Conservation (phyloP, 1,140 invertebrate genomes). For the Sarcophaga peregrina region DNA sequence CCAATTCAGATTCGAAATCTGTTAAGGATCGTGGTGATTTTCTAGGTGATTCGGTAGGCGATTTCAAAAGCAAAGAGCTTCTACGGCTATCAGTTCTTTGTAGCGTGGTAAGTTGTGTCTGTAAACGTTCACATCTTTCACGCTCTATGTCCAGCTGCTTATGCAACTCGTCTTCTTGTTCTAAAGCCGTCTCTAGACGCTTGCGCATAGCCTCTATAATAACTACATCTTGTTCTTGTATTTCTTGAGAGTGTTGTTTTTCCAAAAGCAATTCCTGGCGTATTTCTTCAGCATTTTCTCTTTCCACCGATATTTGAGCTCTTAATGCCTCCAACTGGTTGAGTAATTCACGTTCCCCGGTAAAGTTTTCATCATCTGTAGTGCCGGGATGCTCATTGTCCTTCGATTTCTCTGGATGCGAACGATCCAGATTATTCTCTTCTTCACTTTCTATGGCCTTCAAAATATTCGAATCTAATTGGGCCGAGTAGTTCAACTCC, state of each 20-base stretch:
- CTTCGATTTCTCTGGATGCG: conserved; percentile 64
- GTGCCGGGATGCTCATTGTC: conserved; percentile 60
- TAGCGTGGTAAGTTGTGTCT: conserved; percentile 58
- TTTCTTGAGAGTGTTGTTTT: conserved; percentile 67
- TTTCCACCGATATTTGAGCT: conserved; percentile 66
- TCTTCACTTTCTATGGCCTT: conserved; percentile 69
- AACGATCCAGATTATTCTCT: conserved; percentile 68
- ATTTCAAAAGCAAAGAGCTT: conserved; percentile 56
- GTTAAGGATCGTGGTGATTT: conserved; percentile 55
- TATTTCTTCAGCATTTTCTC: conserved; percentile 68
- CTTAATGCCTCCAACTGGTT: conserved; percentile 64
- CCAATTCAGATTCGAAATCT: conserved; percentile 66
- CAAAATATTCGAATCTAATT: conserved; percentile 71
- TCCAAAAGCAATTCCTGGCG: conserved; percentile 68
- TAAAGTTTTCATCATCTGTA: conserved; percentile 62
- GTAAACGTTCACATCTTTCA: conserved; percentile 69
- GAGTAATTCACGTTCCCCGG: conserved; percentile 58
- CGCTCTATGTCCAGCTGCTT: conserved; percentile 71
- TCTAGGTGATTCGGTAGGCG: conserved; percentile 58
- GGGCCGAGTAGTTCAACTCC: conserved; percentile 72
- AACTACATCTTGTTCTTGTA: conserved; percentile 72
- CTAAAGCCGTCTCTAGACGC: conserved; percentile 71
- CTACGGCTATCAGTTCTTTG: conserved; percentile 61
- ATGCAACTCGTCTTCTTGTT: conserved; percentile 73
- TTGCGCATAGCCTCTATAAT: conserved; percentile 73